These are phyloP conservation scores for Lineus longissimus DNA, from an alignment of 1,140 invertebrate genomes.

Conservation along the genomic window DNA sequence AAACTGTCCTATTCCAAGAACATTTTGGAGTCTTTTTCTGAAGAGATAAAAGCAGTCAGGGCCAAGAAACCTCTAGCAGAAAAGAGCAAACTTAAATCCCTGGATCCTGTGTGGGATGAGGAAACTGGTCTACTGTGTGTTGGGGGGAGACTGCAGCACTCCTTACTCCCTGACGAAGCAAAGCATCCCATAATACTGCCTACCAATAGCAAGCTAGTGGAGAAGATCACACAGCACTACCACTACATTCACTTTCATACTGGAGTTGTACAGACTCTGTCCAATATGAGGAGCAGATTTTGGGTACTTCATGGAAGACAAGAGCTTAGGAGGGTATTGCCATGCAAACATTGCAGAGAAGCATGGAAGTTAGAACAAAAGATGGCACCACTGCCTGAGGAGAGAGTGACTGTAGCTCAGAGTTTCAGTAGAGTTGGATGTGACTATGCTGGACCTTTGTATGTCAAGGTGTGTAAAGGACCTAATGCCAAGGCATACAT, in stretches of 20 bases:
- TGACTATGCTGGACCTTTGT: slow-evolving; percentile 6
- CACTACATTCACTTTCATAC: not conserved
- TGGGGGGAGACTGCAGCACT: not conserved
- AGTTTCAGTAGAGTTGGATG: not conserved
- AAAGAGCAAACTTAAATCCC: not conserved
- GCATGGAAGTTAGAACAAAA: not conserved
- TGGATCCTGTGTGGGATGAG: slow-evolving; percentile 6
- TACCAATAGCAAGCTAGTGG: not conserved
- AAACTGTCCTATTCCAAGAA: no score
- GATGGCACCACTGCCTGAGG: not conserved
- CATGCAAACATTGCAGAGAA: not conserved
- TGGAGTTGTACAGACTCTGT: not conserved
- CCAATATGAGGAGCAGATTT: not conserved
- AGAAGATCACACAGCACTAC: not conserved
- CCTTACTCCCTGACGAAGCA: not conserved
- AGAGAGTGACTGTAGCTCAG: not conserved
- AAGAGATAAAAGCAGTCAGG: not conserved
- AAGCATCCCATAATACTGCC: slow-evolving; percentile 3
- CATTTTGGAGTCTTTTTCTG: slow-evolving; percentile 1
- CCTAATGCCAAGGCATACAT: not conserved
- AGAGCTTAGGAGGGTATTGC: not conserved
- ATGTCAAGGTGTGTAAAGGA: not conserved
- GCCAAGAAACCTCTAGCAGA: not conserved
- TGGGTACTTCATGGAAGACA: not conserved
- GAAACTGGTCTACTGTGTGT: not conserved